Evolutionary conservation across 2,113 vertebrate species (phyloP).

Genomic region (Addax nasomaculatus): DNA sequence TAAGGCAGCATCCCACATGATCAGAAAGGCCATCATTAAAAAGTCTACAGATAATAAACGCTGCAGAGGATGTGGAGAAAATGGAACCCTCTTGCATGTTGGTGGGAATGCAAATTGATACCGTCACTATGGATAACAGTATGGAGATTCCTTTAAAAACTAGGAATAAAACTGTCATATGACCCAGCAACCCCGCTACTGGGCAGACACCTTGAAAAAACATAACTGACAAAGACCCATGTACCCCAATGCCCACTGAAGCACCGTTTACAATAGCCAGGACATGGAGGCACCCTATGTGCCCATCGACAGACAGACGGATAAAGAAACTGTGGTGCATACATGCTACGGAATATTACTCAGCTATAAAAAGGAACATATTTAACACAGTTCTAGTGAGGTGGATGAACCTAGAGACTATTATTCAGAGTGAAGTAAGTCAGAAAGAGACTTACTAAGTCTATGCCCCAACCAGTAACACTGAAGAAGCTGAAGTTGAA

Average conservation of each 20-base stretch:
- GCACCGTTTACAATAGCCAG: not conserved
- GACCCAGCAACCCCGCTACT: not conserved
- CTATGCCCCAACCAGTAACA: too few species aligned
- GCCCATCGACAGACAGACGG: not conserved
- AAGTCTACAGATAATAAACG: not conserved
- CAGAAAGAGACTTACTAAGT: not conserved
- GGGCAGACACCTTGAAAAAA: not conserved
- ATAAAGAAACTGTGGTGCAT: too few species aligned
- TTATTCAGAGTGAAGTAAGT: not conserved
- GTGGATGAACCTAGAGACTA: not conserved
- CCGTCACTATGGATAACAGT: not conserved
- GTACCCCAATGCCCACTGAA: not conserved
- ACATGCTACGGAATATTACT: accelerated
- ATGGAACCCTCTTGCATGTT: not conserved
- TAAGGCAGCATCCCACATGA: not conserved
- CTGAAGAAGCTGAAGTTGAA: too few species aligned
- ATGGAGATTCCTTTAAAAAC: not conserved
- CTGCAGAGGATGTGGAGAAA: not conserved
- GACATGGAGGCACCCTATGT: not conserved
- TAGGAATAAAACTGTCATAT: not conserved
- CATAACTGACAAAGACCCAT: not conserved
- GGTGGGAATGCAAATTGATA: not conserved
- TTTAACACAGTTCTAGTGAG: not conserved
- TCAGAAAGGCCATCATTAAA: not conserved
- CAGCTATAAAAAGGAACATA: not conserved